phyloP scores from a whole-genome alignment of 2,888 invertebrate species.

The Sesia apiformis region DNA sequence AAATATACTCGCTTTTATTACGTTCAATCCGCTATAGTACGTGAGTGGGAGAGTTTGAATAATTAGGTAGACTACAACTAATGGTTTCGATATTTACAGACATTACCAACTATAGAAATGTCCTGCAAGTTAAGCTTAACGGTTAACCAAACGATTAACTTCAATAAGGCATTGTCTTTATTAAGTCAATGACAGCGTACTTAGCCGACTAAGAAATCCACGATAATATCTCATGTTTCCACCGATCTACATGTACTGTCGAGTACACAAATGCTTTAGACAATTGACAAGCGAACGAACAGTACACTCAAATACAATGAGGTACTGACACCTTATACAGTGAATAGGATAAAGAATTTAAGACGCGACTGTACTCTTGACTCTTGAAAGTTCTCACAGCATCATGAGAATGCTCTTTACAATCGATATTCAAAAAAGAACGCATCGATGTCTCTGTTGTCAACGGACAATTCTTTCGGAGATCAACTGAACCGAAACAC shows the following conservation, averaged over 20 bases:
- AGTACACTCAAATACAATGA: constrained; percentile 38
- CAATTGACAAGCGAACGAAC: constrained; percentile 19
- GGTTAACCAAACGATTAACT: constrained; percentile 26
- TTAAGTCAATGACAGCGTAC: constrained; percentile 26
- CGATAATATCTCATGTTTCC: constrained; percentile 31
- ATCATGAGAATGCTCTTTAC: constrained; percentile 69
- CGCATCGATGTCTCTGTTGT: constrained; percentile 71
- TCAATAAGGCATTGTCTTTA: constrained; percentile 27
- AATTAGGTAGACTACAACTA: too few species aligned
- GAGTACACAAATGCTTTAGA: constrained; percentile 26
- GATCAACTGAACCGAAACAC: constrained; percentile 31
- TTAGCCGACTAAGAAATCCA: constrained; percentile 21
- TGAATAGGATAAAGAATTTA: constrained; percentile 55
- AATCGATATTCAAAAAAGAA: constrained; percentile 73
- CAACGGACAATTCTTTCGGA: constrained; percentile 67
- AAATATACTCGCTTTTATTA: too few species aligned
- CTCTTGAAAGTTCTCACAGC: constrained; percentile 53
- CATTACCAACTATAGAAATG: too few species aligned
- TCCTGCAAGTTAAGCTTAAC: constrained; percentile 16
- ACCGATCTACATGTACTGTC: constrained; percentile 30
- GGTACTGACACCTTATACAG: constrained; percentile 11
- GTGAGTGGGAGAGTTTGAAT: too few species aligned
- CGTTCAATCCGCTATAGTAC: too few species aligned
- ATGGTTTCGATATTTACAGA: too few species aligned
- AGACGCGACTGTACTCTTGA: constrained; percentile 40